Base-by-base conservation (phyloP, 2,888 invertebrate species). In the Leptogaster cylindrica region DNA sequence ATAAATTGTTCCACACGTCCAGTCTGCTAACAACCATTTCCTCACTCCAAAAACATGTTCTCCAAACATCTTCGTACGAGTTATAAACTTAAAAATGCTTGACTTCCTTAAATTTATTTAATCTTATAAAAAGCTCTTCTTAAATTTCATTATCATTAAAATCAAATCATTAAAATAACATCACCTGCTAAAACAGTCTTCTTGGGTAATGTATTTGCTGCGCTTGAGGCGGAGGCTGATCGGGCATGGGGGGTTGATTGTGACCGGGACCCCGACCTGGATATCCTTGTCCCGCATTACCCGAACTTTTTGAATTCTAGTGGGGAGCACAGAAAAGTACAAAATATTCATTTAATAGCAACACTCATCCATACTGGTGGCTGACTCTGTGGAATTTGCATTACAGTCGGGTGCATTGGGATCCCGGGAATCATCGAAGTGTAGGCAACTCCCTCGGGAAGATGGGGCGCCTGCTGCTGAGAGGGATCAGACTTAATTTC, bases 201-300 rank as follows among this genome's bases (percentile, higher is more conserved):
- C 66, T 36, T n/a, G 36, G 61, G 18, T 67, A 67, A 23, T 61
- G 66, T 8, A 61, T 66, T 18, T 68, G 70, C 28, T 68, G 70
- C 14, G 58, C 69, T 36, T 67, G 73, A 12, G 75, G 73, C 51
- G 76, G 64, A 70, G 77, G 77, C 44, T 77, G 78, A 4, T 73
- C 73, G 3, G 36, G 6, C 39, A 48, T 36, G 2, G 18, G 50
- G 6, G 39, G 65, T 41, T 65, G 65, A 41, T 51, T 52, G 18
- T 65, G 65, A 6, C 41, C 51, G 14, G 65, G 41, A 7, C 65
- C 28, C 8, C 71, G 84, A 66, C 87, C 87, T 0, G 92, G 91
- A 83, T 92, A 93, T 2, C 92, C 92, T 69, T 92, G 89, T 0
- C 92, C 90, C 70, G 93, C 93, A 74, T 91, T 90, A 69, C 92